A percentile compares a stretch with the other conserved stretches of the same genome.
These are phyloP conservation scores for Microtus pennsylvanicus DNA, from an alignment of 2,113 vertebrate species.

Conservation along the genomic window DNA sequence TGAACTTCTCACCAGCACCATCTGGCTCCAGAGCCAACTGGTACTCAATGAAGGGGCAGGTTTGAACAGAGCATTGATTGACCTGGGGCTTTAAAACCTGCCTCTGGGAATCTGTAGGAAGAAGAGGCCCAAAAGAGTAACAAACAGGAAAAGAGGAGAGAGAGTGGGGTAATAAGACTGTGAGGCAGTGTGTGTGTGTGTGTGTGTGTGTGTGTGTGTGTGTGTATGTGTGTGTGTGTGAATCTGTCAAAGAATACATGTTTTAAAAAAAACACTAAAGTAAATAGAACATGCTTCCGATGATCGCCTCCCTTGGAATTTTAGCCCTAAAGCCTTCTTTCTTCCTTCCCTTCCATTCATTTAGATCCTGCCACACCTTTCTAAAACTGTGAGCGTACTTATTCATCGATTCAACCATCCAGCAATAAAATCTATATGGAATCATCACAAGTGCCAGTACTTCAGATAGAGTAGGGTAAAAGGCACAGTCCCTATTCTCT, in stretches of 20 bases:
- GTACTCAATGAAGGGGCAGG: constrained; percentile 32
- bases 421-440: background rate
- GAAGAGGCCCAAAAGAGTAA: background rate
- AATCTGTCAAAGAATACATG: background rate
- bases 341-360: constrained; percentile 25
- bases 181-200: background rate
- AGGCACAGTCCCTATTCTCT: background rate
- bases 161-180: background rate
- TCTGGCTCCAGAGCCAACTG: background rate
- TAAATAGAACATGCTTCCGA: background rate
- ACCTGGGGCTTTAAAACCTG: constrained; percentile 2
- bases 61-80: constrained; percentile 22
- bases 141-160: background rate
- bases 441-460: background rate
- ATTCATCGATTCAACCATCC: constrained; percentile 14
- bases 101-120: background rate
- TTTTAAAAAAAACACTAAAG: background rate
- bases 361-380: constrained; percentile 2
- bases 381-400: background rate
- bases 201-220: background rate
- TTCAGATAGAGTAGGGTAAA: background rate
- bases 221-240: background rate
- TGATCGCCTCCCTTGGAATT: constrained; percentile 34
- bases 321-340: constrained; percentile 1
- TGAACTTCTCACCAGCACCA: background rate